Evolutionary conservation across 2,797 vertebrate species (phyloP).

Genomic region (Meda fulgida): DNA sequence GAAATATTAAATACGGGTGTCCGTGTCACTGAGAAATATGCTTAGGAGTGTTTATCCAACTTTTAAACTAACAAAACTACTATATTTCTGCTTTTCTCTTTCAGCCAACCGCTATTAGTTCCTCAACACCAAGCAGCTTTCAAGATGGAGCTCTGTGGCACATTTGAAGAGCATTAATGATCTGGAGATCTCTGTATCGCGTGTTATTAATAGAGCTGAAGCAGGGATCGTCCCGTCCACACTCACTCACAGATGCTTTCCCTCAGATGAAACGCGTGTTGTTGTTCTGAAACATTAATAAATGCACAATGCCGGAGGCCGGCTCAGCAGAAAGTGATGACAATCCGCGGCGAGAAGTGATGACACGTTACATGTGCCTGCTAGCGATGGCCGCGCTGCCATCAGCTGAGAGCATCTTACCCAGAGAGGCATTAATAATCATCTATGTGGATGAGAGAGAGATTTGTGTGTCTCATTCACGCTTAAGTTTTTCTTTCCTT

Average conservation of each 20-base stretch:
- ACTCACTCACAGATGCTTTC: conserved; percentile 39
- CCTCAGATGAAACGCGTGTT: background rate
- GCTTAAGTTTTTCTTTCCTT: background rate
- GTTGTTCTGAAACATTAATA: conserved; percentile 55
- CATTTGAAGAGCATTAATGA: conserved; percentile 36
- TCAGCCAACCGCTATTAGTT: conserved; percentile 8
- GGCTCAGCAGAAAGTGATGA: conserved; percentile 40
- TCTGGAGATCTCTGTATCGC: conserved; percentile 19
- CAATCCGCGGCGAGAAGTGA: conserved; percentile 50
- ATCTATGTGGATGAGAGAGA: background rate
- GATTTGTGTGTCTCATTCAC: conserved; percentile 13
- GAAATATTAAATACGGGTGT: conserved; percentile 22
- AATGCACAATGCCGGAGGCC: conserved; percentile 24
- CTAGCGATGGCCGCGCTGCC: conserved; percentile 15
- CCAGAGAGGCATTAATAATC: conserved; percentile 43
- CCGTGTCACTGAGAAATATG: conserved; percentile 1
- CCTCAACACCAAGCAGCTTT: background rate
- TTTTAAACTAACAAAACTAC: conserved; percentile 60
- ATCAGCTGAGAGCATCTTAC: conserved; percentile 42
- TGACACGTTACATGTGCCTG: conserved; percentile 54
- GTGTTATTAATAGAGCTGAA: conserved; percentile 33
- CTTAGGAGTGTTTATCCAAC: conserved; percentile 9
- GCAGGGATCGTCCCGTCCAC: conserved; percentile 27
- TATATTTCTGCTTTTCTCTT: background rate
- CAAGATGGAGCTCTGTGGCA: conserved; percentile 8